phyloP scores from a whole-genome alignment of 1,140 invertebrate genomes.

The Araneus ventricosus region DNA sequence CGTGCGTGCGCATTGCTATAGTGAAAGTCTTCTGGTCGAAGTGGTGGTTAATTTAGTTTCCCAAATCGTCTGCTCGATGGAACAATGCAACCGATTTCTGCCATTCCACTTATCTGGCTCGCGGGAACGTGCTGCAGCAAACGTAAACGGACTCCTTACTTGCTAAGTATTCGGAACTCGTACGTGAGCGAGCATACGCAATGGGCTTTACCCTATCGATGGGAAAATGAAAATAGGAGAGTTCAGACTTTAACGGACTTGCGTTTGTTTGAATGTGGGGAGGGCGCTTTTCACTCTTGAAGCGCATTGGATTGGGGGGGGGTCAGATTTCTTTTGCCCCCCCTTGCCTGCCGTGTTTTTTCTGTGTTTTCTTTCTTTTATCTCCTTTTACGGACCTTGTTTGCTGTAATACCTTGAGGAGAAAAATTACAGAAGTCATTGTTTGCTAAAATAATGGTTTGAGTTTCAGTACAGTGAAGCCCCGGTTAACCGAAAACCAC shows the following conservation, averaged over 20 bases:
- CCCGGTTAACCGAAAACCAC: too few species aligned
- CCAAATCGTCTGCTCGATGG: not conserved
- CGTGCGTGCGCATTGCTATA: not conserved
- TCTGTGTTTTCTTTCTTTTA: too few species aligned
- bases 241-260: not conserved
- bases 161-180: too few species aligned
- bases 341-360: too few species aligned
- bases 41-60: not conserved
- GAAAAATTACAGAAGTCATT: too few species aligned
- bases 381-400: too few species aligned
- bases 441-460: too few species aligned
- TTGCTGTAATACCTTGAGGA: too few species aligned
- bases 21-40: not conserved
- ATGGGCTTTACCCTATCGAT: not conserved
- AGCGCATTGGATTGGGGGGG: too few species aligned
- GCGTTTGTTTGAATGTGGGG: not conserved
- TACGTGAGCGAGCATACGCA: not conserved
- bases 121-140: not conserved
- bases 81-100: slow-evolving; percentile 3
- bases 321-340: too few species aligned
- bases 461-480: too few species aligned
- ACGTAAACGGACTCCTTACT: not conserved
- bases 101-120: not conserved
- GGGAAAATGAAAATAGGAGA: not conserved
- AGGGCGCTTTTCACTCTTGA: not conserved